Conservation (phyloP, 2,797 vertebrate genomes). For the Sciurus carolinensis region DNA sequence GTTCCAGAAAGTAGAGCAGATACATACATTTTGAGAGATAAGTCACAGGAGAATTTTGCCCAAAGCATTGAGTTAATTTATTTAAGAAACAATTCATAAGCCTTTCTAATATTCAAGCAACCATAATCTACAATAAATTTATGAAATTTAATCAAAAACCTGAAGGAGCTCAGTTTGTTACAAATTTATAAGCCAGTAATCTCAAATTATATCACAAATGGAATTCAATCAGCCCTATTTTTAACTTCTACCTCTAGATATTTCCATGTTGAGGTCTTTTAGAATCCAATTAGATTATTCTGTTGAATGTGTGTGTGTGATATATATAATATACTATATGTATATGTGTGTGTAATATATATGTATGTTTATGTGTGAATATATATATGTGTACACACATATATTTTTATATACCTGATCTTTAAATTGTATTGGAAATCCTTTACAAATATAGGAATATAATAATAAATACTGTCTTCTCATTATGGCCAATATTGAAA, state of each 20-base stretch:
- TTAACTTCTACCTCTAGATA: background rate
- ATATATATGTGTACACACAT: background rate
- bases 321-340: too few species aligned
- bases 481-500: background rate
- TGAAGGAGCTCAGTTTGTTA: background rate
- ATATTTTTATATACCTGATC: background rate
- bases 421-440: background rate
- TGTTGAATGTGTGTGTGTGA: background rate
- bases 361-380: too few species aligned
- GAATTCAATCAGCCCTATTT: background rate
- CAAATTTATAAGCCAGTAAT: background rate
- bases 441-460: background rate
- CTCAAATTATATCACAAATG: background rate
- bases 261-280: background rate
- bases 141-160: background rate
- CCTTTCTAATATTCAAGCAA: background rate
- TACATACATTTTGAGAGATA: background rate
- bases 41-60: background rate
- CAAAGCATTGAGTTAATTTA: background rate
- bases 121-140: background rate
- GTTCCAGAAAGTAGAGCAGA: background rate
- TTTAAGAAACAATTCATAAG: background rate
- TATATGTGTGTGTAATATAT: too few species aligned
- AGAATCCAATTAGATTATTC: background rate
- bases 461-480: background rate